These are phyloP conservation scores for Irena cyanogastra DNA, from an alignment of 2,113 vertebrate species.

Conservation along the genomic window DNA sequence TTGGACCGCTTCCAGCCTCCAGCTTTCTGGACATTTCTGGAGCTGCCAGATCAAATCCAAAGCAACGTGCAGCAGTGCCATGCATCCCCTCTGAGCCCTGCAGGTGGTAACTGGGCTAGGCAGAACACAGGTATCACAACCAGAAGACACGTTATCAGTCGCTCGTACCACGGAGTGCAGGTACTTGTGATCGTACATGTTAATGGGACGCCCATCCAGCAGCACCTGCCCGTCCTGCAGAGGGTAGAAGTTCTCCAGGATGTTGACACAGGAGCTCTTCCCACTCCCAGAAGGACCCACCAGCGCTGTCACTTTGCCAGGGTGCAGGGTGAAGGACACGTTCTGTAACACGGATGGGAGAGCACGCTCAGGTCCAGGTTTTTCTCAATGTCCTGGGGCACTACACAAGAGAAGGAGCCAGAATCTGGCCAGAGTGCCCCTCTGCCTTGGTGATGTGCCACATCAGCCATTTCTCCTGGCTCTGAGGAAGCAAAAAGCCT, in stretches of 20 bases:
- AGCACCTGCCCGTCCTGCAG: slow-evolving; percentile 86
- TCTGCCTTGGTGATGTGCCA: neutral
- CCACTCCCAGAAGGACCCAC: slow-evolving; percentile 94
- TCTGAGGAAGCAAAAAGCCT: neutral
- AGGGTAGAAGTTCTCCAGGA: slow-evolving; percentile 93
- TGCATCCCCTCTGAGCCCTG: neutral
- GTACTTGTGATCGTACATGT: slow-evolving; percentile 84
- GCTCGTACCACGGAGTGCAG: slow-evolving; percentile 87
- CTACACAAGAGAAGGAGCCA: neutral
- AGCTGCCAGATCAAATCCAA: neutral
- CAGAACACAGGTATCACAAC: neutral
- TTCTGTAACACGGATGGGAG: slow-evolving; percentile 67
- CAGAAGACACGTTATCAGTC: neutral
- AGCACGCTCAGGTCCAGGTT: neutral
- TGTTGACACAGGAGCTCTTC: slow-evolving; percentile 93
- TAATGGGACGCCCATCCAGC: slow-evolving; percentile 84
- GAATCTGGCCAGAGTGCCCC: neutral
- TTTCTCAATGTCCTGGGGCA: neutral
- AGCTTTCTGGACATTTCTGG: neutral
- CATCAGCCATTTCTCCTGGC: neutral
- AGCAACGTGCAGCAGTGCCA: neutral
- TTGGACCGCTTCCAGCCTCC: neutral
- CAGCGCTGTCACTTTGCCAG: slow-evolving; percentile 87
- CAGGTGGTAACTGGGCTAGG: neutral
- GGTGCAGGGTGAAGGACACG: slow-evolving; percentile 87